phyloP scores from a whole-genome alignment of 2,797 vertebrate genomes.

The Falco rusticolus region DNA sequence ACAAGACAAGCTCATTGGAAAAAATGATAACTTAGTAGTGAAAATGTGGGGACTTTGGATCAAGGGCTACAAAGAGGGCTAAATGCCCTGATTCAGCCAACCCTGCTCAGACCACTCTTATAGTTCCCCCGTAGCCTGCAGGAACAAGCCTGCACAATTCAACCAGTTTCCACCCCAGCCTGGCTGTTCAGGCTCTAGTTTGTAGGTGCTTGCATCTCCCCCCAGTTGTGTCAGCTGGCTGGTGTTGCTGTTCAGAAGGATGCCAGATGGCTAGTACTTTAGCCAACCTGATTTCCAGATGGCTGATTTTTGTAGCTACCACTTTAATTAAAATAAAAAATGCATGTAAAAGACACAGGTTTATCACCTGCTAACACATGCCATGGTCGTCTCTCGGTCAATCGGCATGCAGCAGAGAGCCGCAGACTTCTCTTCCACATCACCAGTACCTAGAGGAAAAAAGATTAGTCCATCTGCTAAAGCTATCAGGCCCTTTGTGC shows the following conservation, averaged over 20 bases:
- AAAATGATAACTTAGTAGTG: background rate
- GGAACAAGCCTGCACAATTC: background rate
- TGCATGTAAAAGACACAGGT: background rate
- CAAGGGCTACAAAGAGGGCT: background rate
- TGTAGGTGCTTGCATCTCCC: background rate
- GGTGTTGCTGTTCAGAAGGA: background rate
- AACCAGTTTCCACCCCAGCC: background rate
- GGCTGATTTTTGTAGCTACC: background rate
- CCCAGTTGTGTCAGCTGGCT: background rate
- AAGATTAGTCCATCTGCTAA: conserved; percentile 40
- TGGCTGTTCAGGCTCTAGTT: background rate
- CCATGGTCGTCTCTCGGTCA: background rate
- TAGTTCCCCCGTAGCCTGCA: background rate
- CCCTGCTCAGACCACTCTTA: background rate
- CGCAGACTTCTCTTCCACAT: background rate
- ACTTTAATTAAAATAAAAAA: conserved; percentile 41
- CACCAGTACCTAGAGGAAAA: background rate
- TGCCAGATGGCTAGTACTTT: conserved; percentile 3
- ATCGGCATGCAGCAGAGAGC: background rate
- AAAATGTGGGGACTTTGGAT: background rate
- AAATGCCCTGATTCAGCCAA: background rate
- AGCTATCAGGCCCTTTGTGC: background rate
- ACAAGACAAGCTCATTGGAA: background rate
- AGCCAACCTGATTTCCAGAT: conserved; percentile 12
- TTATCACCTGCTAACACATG: conserved; percentile 6